Conservation (phyloP, 2,113 vertebrate species). For the Notothenia coriiceps region DNA sequence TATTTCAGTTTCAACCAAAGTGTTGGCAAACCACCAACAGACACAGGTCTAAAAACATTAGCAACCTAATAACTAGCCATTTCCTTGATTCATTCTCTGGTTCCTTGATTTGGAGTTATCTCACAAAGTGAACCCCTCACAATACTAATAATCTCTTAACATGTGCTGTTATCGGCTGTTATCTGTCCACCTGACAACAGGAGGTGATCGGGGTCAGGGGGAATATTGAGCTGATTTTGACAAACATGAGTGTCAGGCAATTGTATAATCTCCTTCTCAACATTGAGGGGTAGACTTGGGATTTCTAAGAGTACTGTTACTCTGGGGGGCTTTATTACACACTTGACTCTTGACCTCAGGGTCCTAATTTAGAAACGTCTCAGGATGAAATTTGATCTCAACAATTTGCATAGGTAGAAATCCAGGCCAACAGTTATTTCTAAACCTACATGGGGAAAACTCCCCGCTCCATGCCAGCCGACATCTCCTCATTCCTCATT, state of each 20-base stretch:
- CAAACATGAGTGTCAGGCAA: constrained; percentile 3
- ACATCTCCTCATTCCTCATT: constrained; percentile 19
- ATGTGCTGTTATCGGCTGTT: neutral
- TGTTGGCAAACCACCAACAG: neutral
- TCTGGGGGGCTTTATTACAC: constrained; percentile 19
- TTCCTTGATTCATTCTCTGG: neutral
- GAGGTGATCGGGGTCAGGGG: constrained; percentile 25
- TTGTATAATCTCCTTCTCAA: constrained; percentile 20
- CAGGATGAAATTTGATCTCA: constrained; percentile 51
- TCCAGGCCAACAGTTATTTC: constrained; percentile 65
- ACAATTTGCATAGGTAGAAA: constrained; percentile 39
- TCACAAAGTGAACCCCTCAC: neutral
- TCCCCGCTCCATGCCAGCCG: constrained; percentile 39
- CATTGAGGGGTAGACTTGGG: constrained; percentile 1
- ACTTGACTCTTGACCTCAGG: constrained; percentile 11
- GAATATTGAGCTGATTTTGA: constrained; percentile 25
- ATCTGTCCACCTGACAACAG: constrained; percentile 11
- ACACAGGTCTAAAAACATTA: neutral
- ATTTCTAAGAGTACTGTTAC: neutral
- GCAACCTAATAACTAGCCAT: neutral
- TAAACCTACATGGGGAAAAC: constrained; percentile 55
- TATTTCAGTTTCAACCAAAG: neutral
- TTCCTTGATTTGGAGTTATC: neutral
- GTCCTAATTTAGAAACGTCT: constrained; percentile 60
- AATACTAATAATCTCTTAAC: neutral